Conservation (phyloP, 2,888 invertebrate genomes). For the Erynnis tages region DNA sequence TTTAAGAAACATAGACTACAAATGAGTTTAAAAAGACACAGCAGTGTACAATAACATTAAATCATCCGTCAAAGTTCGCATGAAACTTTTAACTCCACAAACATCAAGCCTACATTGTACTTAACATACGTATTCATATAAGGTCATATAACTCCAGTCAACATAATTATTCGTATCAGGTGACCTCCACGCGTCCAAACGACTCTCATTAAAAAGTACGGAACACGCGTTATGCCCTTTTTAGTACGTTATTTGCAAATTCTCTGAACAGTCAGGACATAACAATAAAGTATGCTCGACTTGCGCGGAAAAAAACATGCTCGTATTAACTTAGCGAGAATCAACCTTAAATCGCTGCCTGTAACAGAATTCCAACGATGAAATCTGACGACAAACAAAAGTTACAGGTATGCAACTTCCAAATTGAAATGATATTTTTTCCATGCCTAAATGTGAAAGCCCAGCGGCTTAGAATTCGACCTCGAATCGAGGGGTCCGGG, state of each 20-base stretch:
- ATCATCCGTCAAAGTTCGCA: too few species aligned
- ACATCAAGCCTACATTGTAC: constrained; percentile 1
- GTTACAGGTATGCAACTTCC: too few species aligned
- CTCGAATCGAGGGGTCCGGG: too few species aligned
- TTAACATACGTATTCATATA: constrained; percentile 12
- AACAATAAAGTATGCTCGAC: constrained; percentile 30
- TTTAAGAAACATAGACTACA: too few species aligned
- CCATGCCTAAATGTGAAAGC: too few species aligned
- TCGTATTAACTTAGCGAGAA: constrained; percentile 50
- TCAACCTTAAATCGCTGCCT: constrained; percentile 19
- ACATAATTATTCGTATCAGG: constrained; percentile 15
- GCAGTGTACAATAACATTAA: too few species aligned
- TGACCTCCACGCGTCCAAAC: background rate
- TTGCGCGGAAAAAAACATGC: constrained; percentile 36
- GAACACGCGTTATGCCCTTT: background rate
- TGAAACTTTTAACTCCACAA: too few species aligned
- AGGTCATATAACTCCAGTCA: too few species aligned
- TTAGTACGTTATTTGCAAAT: constrained; percentile 9
- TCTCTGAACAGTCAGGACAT: constrained; percentile 10
- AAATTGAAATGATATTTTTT: too few species aligned
- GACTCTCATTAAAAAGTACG: background rate
- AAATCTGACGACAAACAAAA: too few species aligned
- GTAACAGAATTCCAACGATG: background rate
- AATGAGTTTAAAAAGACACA: too few species aligned
- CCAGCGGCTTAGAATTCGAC: too few species aligned